Evolutionary conservation across 2,113 vertebrate genomes (phyloP).

Genomic region (Sapayoa aenigma): DNA sequence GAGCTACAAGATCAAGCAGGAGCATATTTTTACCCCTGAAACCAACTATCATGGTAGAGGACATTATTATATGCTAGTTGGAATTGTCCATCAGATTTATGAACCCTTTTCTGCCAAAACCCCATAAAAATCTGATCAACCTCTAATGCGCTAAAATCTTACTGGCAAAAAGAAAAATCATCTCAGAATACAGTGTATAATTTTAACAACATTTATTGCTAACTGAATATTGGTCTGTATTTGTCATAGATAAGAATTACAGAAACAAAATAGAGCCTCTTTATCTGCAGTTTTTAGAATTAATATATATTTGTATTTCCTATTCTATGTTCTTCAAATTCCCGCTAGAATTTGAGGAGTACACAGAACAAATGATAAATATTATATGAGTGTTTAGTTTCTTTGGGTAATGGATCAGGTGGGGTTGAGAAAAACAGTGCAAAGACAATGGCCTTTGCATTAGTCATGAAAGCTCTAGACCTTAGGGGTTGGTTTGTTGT

Average conservation of each 20-base stretch:
- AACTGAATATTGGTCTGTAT: not conserved
- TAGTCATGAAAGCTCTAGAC: not conserved
- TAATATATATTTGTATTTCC: not conserved
- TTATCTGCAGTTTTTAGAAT: not conserved
- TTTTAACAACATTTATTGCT: not conserved
- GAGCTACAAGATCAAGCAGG: not conserved
- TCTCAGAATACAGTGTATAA: not conserved
- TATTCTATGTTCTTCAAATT: not conserved
- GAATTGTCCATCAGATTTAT: not conserved
- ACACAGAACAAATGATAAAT: not conserved
- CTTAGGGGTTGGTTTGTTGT: not conserved
- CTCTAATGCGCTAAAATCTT: not conserved
- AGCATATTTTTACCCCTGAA: not conserved
- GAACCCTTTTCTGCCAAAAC: not conserved
- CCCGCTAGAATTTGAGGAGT: not conserved
- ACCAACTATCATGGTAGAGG: not conserved
- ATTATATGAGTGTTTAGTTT: not conserved
- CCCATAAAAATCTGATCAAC: not conserved
- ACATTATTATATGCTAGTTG: not conserved
- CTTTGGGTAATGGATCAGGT: not conserved
- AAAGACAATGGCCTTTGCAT: not conserved
- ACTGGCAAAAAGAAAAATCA: not conserved
- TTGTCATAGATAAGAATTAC: not conserved
- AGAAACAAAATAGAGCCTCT: not conserved
- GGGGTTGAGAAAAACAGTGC: not conserved